phyloP scores from a whole-genome alignment of 1,140 invertebrate species.

The Chymomyza costata region DNA sequence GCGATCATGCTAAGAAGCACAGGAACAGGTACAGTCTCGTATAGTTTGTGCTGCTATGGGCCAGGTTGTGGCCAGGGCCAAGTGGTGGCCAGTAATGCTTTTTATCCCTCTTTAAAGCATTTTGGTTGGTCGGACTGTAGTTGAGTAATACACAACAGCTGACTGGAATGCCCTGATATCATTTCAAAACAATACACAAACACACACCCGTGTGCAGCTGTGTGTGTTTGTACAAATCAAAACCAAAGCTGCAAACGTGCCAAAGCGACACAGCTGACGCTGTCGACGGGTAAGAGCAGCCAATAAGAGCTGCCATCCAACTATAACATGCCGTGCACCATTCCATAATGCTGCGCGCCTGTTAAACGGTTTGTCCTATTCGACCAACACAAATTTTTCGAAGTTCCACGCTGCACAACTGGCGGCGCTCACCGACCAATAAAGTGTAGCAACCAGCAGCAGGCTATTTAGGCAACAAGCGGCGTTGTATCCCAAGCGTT shows the following conservation, averaged over 20 bases:
- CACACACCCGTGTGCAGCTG: conserved; percentile 9
- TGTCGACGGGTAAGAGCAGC: conserved; percentile 45
- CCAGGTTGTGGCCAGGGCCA: too few species aligned
- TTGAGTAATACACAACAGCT: conserved; percentile 61
- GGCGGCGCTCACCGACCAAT: conserved; percentile 69
- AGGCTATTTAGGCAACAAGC: too few species aligned
- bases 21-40: too few species aligned
- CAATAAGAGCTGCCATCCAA: conserved; percentile 75
- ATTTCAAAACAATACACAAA: conserved; percentile 48
- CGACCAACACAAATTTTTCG: conserved; percentile 75
- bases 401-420: conserved; percentile 56
- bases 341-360: conserved; percentile 51
- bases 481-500: not conserved
- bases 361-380: conserved; percentile 65
- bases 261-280: conserved; percentile 36
- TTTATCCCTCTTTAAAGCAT: conserved; percentile 67
- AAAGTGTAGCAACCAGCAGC: conserved; percentile 51
- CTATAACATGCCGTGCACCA: conserved; percentile 67
- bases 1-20: too few species aligned
- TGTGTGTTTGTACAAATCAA: conserved; percentile 25
- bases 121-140: conserved; percentile 67
- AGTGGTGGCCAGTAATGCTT: conserved; percentile 44
- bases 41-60: too few species aligned
- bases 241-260: conserved; percentile 27
- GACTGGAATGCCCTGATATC: conserved; percentile 54